Evolutionary conservation across 1,140 invertebrate species (phyloP).

Genomic region (Venustaconcha ellipsiformis): DNA sequence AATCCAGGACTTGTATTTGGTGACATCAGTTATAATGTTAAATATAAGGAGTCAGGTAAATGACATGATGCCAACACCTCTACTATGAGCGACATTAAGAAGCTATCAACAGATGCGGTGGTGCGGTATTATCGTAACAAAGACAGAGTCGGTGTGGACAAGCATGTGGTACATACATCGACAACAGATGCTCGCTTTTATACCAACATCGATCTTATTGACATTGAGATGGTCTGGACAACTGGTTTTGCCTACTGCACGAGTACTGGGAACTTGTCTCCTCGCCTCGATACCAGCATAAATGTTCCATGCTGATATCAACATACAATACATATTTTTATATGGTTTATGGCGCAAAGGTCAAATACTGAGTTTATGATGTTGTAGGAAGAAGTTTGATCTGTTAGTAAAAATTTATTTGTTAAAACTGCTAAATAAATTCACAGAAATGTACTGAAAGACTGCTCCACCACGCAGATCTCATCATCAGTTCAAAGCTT

Average conservation of each 20-base stretch:
- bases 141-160: conserved; percentile 7
- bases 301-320: conserved; percentile 12
- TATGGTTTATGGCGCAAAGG: too few relatives aligned
- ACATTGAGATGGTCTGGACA: conserved; percentile 53
- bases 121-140: conserved; percentile 47
- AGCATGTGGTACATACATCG: conserved; percentile 31
- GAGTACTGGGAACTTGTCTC: conserved; percentile 50
- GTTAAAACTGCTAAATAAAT: too few relatives aligned
- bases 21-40: conserved; percentile 48
- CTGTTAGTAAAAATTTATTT: too few relatives aligned
- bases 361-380: too few relatives aligned
- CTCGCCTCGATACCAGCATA: conserved; percentile 31
- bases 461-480: too few relatives aligned
- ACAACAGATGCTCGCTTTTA: conserved; percentile 43
- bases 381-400: too few relatives aligned
- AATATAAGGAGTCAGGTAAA: conserved; percentile 26
- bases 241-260: conserved; percentile 56
- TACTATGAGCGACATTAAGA: too few relatives aligned
- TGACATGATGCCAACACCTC: conserved; percentile 17
- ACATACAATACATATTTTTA: too few relatives aligned
- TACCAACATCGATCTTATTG: conserved; percentile 36
- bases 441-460: too few relatives aligned
- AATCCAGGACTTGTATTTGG: conserved; percentile 52
- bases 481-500: too few relatives aligned
- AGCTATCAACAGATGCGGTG: conserved; percentile 8